Evolutionary conservation across 2,888 invertebrate species (phyloP).

Genomic region (Brachylomia viminalis): DNA sequence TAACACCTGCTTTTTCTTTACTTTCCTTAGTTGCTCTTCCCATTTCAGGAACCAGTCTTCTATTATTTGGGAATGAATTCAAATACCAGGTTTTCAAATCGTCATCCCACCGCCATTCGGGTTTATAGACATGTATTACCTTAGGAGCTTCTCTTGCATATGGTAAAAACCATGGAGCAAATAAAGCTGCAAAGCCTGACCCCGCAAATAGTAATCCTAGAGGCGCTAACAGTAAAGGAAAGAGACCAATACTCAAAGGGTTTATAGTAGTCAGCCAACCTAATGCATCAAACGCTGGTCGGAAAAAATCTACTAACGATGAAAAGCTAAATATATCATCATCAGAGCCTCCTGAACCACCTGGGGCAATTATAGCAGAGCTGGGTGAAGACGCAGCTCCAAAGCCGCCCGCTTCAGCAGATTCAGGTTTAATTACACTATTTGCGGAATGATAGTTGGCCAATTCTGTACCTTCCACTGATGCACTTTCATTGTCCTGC

Average conservation of each 20-base stretch:
- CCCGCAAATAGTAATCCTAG: conserved; percentile 91
- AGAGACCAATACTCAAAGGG: conserved; percentile 90
- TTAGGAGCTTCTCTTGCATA: conserved; percentile 84
- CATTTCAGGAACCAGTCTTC: conserved; percentile 69
- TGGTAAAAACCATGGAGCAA: conserved; percentile 92
- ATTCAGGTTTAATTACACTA: conserved; percentile 72
- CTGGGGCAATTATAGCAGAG: conserved; percentile 77
- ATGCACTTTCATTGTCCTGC: conserved; percentile 78
- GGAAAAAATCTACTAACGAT: conserved; percentile 84
- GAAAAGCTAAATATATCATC: conserved; percentile 89
- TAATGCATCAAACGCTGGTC: conserved; percentile 88
- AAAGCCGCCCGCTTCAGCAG: conserved; percentile 71
- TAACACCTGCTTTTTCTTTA: conserved; percentile 57
- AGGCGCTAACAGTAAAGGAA: conserved; percentile 92
- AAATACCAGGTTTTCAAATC: conserved; percentile 89
- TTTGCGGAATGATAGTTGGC: conserved; percentile 83
- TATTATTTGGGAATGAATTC: conserved; percentile 81
- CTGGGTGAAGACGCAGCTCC: conserved; percentile 77
- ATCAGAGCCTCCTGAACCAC: conserved; percentile 79
- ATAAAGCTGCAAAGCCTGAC: conserved; percentile 91
- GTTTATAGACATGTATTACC: conserved; percentile 81
- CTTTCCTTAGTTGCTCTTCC: conserved; percentile 66
- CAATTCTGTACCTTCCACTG: conserved; percentile 80
- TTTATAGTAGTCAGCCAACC: conserved; percentile 90
- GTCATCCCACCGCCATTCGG: conserved; percentile 91